A percentile compares a stretch with the other conserved stretches of the same genome.
phyloP scores from a whole-genome alignment of 2,888 invertebrate species.

The Lissocephala sabroskyi region DNA sequence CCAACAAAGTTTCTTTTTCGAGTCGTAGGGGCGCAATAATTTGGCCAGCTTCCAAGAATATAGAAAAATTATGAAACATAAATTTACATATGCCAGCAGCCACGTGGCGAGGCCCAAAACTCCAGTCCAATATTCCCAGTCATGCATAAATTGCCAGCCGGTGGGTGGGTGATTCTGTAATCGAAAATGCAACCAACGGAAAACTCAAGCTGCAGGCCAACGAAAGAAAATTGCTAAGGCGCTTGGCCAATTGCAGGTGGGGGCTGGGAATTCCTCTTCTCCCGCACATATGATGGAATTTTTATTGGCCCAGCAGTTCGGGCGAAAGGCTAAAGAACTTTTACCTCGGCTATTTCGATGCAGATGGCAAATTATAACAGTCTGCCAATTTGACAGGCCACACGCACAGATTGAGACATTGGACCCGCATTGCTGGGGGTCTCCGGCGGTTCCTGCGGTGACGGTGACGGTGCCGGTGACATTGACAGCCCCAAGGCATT shows the following conservation, averaged over 20 bases:
- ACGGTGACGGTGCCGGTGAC: neutral
- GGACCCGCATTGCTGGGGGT: slow-evolving; percentile 2
- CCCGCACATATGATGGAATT: too few relatives aligned
- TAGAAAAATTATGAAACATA: slow-evolving; percentile 36
- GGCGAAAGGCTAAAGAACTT: too few relatives aligned
- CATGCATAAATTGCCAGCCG: too few relatives aligned
- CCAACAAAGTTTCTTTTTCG: slow-evolving; percentile 8
- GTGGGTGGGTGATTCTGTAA: too few relatives aligned
- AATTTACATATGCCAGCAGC: slow-evolving; percentile 43
- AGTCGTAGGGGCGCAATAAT: neutral
- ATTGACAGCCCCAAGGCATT: slow-evolving; percentile 1
- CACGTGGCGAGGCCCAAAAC: slow-evolving; percentile 33
- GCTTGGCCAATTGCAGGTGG: too few relatives aligned
- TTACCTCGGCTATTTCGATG: slow-evolving; percentile 4
- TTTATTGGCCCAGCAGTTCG: too few relatives aligned
- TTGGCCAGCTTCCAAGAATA: slow-evolving; percentile 17
- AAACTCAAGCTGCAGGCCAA: too few relatives aligned
- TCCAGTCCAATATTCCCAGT: too few relatives aligned
- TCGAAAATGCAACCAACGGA: too few relatives aligned
- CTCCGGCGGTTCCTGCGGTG: neutral
- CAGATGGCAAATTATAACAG: slow-evolving; percentile 46
- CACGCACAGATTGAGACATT: neutral
- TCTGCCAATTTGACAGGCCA: slow-evolving; percentile 47
- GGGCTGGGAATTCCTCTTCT: too few relatives aligned
- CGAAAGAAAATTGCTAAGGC: too few relatives aligned